A percentile compares a stretch with the other conserved stretches of the same genome.
phyloP scores from a whole-genome alignment of 2,113 vertebrate species.

The Amphiprion percula region DNA sequence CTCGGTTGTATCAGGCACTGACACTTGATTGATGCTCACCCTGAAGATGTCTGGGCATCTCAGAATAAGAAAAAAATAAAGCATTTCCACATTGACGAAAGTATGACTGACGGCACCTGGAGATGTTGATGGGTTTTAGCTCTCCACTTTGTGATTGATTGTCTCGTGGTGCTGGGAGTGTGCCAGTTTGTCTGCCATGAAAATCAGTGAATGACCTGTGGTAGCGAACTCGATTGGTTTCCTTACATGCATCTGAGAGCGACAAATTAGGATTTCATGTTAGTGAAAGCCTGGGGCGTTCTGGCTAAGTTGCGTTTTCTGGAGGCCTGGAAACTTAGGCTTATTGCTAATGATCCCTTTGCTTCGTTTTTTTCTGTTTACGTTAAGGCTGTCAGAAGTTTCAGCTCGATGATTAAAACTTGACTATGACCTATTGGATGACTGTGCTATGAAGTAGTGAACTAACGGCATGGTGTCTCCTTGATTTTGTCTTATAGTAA shows the following conservation, averaged over 20 bases:
- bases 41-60: constrained; percentile 23
- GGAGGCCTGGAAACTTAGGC: background rate
- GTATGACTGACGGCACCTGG: constrained; percentile 44
- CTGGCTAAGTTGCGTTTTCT: background rate
- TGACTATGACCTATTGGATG: background rate
- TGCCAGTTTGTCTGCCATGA: background rate
- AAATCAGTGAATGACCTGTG: background rate
- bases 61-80: constrained; percentile 6
- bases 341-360: background rate
- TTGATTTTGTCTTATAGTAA: background rate
- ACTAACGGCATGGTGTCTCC: background rate
- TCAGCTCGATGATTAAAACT: no score
- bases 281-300: background rate
- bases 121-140: constrained; percentile 42
- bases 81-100: constrained; percentile 14
- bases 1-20: constrained; percentile 34
- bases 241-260: background rate
- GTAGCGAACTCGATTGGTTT: background rate
- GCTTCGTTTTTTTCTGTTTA: background rate
- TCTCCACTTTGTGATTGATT: constrained; percentile 42
- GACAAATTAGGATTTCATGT: constrained; percentile 23
- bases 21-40: constrained; percentile 63
- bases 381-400: no score
- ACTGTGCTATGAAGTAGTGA: background rate
- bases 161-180: constrained; percentile 5